Evolutionary conservation across 2,113 vertebrate species (phyloP), one percentile per base, ranked within the genome.

Genomic region (Macrotus californicus): DNA sequence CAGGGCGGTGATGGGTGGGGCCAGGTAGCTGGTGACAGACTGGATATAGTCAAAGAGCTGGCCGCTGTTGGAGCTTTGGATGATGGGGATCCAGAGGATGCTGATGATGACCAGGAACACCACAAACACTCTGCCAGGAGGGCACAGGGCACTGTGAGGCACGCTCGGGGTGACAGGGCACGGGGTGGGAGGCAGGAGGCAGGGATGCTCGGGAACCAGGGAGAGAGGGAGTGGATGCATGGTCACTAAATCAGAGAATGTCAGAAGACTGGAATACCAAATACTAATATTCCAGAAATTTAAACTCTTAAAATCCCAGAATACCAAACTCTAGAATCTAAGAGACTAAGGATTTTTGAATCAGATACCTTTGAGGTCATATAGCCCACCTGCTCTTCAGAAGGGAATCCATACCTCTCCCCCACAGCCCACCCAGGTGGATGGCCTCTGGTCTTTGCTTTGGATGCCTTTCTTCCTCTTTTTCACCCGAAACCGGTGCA

Each of bases 41-140:
- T 99, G 99, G 94, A 99, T 99, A 91, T 99, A 99, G 97, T 99
- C 99, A 75, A 99, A 99, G 56, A 99, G 99, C 96, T 99, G 98
- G 34, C 99, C 99, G 0, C 99, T 99, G 97, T 99, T 99, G 94
- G 99, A 98, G 83, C 98, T 98, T 73, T 99, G 99, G 97, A 99
- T 98, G 86, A 99, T 90, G 6, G 99, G 99, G 97, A 99, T 99
- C 99, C 99, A 99, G 89, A 99, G 88, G 86, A 99, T 98, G 94
- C 99, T 99, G 95, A 99, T 69, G 75, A 97, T 97, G 69, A 99
- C 98, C 82, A 99, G 98, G 67, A 99, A 64, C 59, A 99, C 96
- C 89, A 99, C 98, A 43, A 99, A 99, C 75, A 99, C 95, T 95
- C 99, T 99, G 98, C 41, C 89, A 50, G 92, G 64, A 50, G 94